A percentile compares a stretch with the other conserved stretches of the same genome.
Evolutionary conservation across 1,140 invertebrate genomes (phyloP).

Genomic region (Ceratoteleas bidentatus): DNA sequence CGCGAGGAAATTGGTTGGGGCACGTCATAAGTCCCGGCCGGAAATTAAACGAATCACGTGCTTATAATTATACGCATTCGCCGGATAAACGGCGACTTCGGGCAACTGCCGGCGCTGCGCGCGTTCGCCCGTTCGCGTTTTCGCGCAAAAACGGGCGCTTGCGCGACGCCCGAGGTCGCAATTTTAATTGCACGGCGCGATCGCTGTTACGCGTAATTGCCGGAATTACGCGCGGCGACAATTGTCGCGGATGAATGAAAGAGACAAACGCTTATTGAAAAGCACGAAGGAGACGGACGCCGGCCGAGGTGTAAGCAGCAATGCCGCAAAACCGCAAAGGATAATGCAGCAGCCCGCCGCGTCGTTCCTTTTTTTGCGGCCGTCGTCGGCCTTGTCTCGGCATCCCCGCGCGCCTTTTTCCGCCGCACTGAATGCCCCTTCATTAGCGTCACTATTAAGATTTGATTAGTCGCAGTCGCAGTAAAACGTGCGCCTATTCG

Average conservation of each 20-base stretch:
- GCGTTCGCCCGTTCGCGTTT: no score
- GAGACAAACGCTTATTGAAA: constrained; percentile 73
- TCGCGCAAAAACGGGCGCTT: no score
- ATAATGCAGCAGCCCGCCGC: constrained; percentile 67
- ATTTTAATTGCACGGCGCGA: constrained; percentile 21
- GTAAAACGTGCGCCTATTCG: constrained; percentile 72
- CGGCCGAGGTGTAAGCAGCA: constrained; percentile 38
- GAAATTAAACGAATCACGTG: constrained; percentile 79
- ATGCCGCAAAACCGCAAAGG: constrained; percentile 72
- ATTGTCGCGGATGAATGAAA: constrained; percentile 76
- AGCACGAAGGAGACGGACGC: constrained; percentile 51
- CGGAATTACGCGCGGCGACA: constrained; percentile 66
- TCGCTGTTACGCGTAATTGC: constrained; percentile 21
- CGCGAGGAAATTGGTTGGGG: constrained; percentile 71
- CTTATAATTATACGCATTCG: constrained; percentile 76
- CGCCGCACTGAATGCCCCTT: constrained; percentile 72
- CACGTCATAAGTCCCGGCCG: constrained; percentile 68
- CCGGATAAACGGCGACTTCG: constrained; percentile 44
- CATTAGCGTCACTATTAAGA: constrained; percentile 79
- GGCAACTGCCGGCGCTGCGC: constrained; percentile 7
- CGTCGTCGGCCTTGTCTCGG: constrained; percentile 17
- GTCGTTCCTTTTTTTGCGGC: constrained; percentile 38
- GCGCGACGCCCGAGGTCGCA: not conserved
- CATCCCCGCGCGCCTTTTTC: constrained; percentile 41
- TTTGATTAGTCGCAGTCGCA: constrained; percentile 75